These are phyloP conservation scores for Myrmecobius fasciatus DNA, from an alignment of 2,113 vertebrate genomes.

Conservation along the genomic window DNA sequence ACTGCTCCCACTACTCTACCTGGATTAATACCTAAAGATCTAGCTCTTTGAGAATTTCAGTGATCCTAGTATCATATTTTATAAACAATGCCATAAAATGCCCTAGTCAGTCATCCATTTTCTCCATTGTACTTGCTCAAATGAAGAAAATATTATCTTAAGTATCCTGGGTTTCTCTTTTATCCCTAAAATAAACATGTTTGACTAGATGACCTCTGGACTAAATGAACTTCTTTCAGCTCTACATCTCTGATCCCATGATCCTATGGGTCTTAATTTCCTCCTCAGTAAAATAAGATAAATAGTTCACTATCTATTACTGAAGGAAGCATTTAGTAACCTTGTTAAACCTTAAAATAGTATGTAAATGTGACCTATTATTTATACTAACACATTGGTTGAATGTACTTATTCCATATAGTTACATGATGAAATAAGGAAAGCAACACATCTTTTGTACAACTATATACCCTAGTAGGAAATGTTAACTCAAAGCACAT, in stretches of 20 bases:
- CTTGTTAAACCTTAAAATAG: neutral
- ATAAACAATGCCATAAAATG: neutral
- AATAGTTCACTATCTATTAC: neutral
- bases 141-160: neutral
- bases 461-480: neutral
- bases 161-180: neutral
- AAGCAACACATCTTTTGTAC: accelerated
- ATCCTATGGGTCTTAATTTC: neutral
- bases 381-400: neutral
- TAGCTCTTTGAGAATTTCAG: neutral
- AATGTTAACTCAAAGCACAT: neutral
- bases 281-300: neutral
- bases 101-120: neutral
- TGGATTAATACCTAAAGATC: neutral
- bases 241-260: neutral
- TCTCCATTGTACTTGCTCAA: neutral
- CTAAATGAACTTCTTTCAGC: neutral
- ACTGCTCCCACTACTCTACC: neutral
- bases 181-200: neutral
- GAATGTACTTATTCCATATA: neutral
- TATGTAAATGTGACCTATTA: neutral
- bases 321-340: neutral
- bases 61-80: neutral
- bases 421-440: neutral
- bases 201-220: neutral